Evolutionary conservation across 2,888 invertebrate genomes (phyloP).

Genomic region (Clivina fossor): DNA sequence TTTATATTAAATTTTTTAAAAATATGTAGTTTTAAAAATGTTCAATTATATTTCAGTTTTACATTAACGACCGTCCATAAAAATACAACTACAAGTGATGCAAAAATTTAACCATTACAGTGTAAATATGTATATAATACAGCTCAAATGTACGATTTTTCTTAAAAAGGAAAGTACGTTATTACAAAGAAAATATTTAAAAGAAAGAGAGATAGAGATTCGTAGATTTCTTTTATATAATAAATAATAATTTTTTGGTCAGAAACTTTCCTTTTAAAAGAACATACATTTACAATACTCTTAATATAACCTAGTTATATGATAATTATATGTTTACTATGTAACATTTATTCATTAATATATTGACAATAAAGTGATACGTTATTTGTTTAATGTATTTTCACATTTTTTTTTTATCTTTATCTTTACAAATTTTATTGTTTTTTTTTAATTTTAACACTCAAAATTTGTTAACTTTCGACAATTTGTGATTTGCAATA

Average conservation of each 20-base stretch:
- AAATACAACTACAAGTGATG: constrained; percentile 26
- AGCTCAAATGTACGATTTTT: constrained; percentile 33
- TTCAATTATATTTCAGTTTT: constrained; percentile 1
- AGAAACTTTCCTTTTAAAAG: constrained; percentile 31
- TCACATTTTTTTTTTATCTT: constrained; percentile 3
- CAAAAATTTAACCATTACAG: constrained; percentile 10
- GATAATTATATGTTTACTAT: constrained; percentile 32
- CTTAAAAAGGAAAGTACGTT: constrained; percentile 31
- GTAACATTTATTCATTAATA: constrained; percentile 34
- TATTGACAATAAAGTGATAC: constrained; percentile 35
- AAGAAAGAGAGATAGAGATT: neutral
- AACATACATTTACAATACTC: constrained; percentile 29
- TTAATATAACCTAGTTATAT: constrained; percentile 34
- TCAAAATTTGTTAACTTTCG: neutral
- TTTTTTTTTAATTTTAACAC: neutral
- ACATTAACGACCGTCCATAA: constrained; percentile 26
- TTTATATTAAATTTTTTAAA: no score
- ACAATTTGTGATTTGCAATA: no score
- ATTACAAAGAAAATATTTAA: constrained; percentile 5
- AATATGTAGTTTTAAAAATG: no score
- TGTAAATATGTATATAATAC: constrained; percentile 31
- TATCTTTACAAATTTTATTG: neutral
- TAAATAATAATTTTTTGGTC: constrained; percentile 22
- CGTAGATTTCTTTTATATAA: constrained; percentile 15
- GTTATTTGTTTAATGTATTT: constrained; percentile 34